These are phyloP conservation scores for Himantopus leucocephalus DNA, from an alignment of 2,113 vertebrate species.

Conservation along the genomic window DNA sequence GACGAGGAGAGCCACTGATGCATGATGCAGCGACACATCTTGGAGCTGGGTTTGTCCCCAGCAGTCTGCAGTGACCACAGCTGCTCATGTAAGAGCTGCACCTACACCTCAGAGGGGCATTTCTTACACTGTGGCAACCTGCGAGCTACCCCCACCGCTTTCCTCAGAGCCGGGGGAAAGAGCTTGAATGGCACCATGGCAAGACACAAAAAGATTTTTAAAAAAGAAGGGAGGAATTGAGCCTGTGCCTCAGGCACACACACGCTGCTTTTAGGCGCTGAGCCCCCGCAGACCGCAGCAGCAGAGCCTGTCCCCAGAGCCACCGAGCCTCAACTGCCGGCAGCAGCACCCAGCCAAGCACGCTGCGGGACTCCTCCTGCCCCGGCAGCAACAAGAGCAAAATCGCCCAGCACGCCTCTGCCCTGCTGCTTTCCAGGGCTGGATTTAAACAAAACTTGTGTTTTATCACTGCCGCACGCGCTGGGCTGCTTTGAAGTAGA, in stretches of 20 bases:
- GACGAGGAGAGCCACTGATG: not conserved
- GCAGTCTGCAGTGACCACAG: not conserved
- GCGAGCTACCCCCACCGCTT: not conserved
- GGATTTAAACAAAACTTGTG: not conserved
- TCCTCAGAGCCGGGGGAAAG: not conserved
- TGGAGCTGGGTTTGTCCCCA: not conserved
- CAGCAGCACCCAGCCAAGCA: not conserved
- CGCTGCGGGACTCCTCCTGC: fast-evolving
- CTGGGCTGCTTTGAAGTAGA: not conserved
- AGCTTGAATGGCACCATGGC: fast-evolving
- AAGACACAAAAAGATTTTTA: not conserved
- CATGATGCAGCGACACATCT: not conserved
- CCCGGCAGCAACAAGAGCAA: not conserved
- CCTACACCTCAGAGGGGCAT: not conserved
- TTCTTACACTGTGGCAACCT: not conserved
- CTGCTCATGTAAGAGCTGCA: not conserved
- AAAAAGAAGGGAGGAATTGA: not conserved
- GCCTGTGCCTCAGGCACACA: not conserved
- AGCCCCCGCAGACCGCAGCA: not conserved
- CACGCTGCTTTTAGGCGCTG: fast-evolving
- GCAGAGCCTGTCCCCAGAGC: not conserved
- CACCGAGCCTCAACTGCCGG: not conserved
- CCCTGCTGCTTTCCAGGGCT: not conserved
- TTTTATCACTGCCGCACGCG: fast-evolving
- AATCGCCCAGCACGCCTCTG: not conserved